Conservation (phyloP, 2,888 invertebrate species). For the Cyclophora punctaria region DNA sequence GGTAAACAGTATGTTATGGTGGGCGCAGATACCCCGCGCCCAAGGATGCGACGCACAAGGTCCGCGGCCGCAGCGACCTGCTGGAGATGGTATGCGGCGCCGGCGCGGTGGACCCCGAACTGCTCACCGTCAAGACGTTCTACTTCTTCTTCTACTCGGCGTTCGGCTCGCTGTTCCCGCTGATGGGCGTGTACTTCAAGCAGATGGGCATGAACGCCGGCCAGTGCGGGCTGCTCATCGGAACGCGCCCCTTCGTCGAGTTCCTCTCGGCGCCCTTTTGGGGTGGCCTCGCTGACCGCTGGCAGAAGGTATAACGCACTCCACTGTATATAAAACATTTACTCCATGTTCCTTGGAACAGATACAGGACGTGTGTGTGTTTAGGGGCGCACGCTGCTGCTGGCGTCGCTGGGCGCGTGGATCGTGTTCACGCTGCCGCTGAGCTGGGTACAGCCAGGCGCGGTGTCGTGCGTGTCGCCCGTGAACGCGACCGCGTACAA, state of each 20-base stretch:
- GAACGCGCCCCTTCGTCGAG: slow-evolving; percentile 97
- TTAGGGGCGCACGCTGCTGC: slow-evolving; percentile 85
- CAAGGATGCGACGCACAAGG: slow-evolving; percentile 92
- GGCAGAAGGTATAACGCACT: slow-evolving; percentile 75
- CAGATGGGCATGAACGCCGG: slow-evolving; percentile 99
- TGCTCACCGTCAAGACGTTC: slow-evolving; percentile 96
- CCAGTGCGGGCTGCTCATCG: slow-evolving; percentile 95
- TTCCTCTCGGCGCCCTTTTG: slow-evolving; percentile 98
- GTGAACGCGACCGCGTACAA: slow-evolving; percentile 74
- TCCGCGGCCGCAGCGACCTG: slow-evolving; percentile 89
- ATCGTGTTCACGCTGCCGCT: slow-evolving; percentile 97
- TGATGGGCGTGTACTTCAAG: slow-evolving; percentile 99
- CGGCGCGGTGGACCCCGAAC: slow-evolving; percentile 87
- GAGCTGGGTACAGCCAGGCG: slow-evolving; percentile 95
- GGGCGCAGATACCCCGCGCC: slow-evolving; percentile 83
- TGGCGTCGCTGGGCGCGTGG: slow-evolving; percentile 95
- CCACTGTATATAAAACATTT: no score
- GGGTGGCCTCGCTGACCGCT: slow-evolving; percentile 95
- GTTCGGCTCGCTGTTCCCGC: slow-evolving; percentile 97
- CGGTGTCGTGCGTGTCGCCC: slow-evolving; percentile 87
- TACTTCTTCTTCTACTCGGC: slow-evolving; percentile 99
- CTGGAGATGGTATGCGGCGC: slow-evolving; percentile 89
- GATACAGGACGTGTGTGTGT: background rate
- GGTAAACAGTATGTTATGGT: background rate
- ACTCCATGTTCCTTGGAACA: no score